A percentile compares a stretch with the other conserved stretches of the same genome.
phyloP scores from a whole-genome alignment of 2,113 vertebrate genomes.

The Proterorhinus semilunaris region DNA sequence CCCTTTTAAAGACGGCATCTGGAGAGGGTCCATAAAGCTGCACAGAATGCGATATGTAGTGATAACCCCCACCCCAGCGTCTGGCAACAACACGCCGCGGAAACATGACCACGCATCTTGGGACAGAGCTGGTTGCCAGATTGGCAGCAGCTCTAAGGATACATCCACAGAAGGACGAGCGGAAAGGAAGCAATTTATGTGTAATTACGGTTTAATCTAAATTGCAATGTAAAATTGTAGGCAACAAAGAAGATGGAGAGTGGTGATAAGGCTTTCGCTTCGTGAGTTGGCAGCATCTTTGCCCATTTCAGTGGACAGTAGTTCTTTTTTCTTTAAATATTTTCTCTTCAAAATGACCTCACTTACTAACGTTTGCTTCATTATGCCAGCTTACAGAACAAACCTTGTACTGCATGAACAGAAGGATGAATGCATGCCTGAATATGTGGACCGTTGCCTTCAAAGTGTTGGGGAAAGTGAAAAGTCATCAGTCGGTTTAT shows the following conservation, averaged over 20 bases:
- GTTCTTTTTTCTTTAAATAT: neutral
- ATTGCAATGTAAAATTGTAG: conserved; percentile 9
- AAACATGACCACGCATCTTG: conserved; percentile 43
- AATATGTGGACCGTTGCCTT: too few relatives aligned
- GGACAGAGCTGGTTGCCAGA: conserved; percentile 24
- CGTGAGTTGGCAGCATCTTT: neutral
- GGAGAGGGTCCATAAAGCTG: conserved; percentile 52
- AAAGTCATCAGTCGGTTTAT: neutral
- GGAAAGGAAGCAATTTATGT: conserved; percentile 38
- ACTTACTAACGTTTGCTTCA: neutral
- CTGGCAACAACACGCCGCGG: conserved; percentile 40
- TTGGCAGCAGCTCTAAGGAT: conserved; percentile 35
- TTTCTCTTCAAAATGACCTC: neutral
- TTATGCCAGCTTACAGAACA: neutral
- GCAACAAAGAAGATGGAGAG: conserved; percentile 15
- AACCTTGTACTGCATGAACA: neutral
- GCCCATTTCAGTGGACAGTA: neutral
- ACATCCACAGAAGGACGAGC: conserved; percentile 23
- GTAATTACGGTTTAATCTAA: conserved; percentile 18
- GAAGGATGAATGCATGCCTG: too few relatives aligned
- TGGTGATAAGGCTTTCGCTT: neutral
- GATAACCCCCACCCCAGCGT: conserved; percentile 40
- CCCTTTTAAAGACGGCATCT: conserved; percentile 55
- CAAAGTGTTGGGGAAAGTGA: neutral
- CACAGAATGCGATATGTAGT: conserved; percentile 39